A percentile compares a stretch with the other conserved stretches of the same genome.
These are phyloP conservation scores for Megathymus violae DNA, from an alignment of 1,140 invertebrate species.

Conservation along the genomic window DNA sequence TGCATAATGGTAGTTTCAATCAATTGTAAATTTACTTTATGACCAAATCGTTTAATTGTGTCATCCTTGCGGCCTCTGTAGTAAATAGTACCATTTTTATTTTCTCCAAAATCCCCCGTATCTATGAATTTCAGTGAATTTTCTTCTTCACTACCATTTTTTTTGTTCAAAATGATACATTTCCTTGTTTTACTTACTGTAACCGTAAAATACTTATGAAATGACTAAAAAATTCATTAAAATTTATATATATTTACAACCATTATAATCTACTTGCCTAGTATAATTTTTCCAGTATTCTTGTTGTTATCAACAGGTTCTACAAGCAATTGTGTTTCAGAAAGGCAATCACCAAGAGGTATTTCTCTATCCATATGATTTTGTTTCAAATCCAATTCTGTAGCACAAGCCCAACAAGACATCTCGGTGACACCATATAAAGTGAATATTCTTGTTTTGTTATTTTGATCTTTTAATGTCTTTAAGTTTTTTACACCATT, in stretches of 20 bases:
- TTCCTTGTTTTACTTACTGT: constrained; percentile 86
- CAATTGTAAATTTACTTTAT: constrained; percentile 85
- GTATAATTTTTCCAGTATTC: constrained; percentile 85
- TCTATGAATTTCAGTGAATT: constrained; percentile 83
- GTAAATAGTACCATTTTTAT: constrained; percentile 83
- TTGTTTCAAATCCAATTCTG: constrained; percentile 80
- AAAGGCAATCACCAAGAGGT: constrained; percentile 85
- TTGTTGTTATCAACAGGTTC: constrained; percentile 53
- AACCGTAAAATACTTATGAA: constrained; percentile 52
- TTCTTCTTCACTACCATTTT: constrained; percentile 54
- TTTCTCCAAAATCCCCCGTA: constrained; percentile 88
- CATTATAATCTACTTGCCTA: constrained; percentile 73
- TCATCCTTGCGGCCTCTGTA: constrained; percentile 87
- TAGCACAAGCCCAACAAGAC: constrained; percentile 91
- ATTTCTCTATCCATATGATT: constrained; percentile 62
- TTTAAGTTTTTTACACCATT: constrained; percentile 74
- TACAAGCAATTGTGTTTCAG: constrained; percentile 85
- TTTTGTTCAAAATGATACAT: constrained; percentile 85
- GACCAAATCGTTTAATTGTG: constrained; percentile 90
- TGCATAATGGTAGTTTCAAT: constrained; percentile 84
- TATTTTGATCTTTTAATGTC: constrained; percentile 79
- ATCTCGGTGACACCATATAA: constrained; percentile 94
- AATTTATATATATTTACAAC: neutral
- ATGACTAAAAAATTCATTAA: constrained; percentile 9
- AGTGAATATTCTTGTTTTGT: constrained; percentile 87